phyloP scores from a whole-genome alignment of 1,140 invertebrate species.

The Calliphora vicina region DNA sequence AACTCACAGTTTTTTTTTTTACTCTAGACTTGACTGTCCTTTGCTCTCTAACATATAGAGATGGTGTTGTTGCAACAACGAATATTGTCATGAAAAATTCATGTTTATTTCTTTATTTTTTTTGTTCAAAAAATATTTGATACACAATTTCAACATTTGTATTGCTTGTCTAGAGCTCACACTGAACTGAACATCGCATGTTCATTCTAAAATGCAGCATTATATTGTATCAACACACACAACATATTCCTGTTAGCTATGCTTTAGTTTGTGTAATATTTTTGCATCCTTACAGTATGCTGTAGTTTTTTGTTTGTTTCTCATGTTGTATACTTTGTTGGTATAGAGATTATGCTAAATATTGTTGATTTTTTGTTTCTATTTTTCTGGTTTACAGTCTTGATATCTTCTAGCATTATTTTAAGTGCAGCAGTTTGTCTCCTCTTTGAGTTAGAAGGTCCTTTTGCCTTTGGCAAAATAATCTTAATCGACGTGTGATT shows the following conservation, averaged over 20 bases:
- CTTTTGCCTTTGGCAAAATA: conserved; percentile 27
- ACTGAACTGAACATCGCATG: no score
- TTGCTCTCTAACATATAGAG: background rate
- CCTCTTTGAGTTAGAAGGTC: background rate
- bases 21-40: no score
- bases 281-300: background rate
- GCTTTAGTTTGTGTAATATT: background rate
- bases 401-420: conserved; percentile 10
- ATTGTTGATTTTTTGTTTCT: conserved; percentile 35
- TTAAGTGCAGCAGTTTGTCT: background rate
- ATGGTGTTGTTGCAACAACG: background rate
- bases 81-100: conserved; percentile 41
- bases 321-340: background rate
- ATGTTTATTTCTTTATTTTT: conserved; percentile 39
- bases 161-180: background rate
- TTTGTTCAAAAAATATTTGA: no score
- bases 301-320: background rate
- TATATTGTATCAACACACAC: background rate
- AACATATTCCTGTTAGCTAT: background rate
- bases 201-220: background rate
- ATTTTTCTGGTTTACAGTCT: background rate
- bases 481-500: conserved; percentile 42
- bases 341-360: conserved; percentile 36
- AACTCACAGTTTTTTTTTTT: background rate
- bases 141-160: background rate